Conservation (phyloP, 2,888 invertebrate genomes). For the Himalopsyche kuldschensis region DNA sequence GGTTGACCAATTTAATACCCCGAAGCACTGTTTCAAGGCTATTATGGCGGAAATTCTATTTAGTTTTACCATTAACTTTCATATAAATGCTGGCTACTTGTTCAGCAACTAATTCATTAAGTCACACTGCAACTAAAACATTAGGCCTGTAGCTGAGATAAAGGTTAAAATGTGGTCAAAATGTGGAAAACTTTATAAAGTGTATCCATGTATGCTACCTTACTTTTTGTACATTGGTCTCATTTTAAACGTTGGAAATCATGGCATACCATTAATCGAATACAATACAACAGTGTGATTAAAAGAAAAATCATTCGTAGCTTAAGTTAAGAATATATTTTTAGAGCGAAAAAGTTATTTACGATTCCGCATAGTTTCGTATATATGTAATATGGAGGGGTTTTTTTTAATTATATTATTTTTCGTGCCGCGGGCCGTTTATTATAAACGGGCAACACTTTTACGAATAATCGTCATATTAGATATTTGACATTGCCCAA, state of each 20-base stretch:
- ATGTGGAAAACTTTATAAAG: not conserved
- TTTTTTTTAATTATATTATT: too few species aligned
- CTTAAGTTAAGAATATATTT: too few species aligned
- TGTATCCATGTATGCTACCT: not conserved
- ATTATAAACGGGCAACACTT: too few species aligned
- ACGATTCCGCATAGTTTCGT: too few species aligned
- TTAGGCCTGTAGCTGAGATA: not conserved
- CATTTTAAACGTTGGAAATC: not conserved
- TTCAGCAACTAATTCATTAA: not conserved
- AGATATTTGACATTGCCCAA: too few species aligned
- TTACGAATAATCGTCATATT: too few species aligned
- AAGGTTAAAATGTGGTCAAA: not conserved
- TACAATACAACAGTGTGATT: too few species aligned
- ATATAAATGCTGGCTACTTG: not conserved
- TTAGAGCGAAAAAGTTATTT: too few species aligned
- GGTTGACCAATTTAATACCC: not conserved
- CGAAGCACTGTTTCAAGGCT: not conserved
- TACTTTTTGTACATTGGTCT: not conserved
- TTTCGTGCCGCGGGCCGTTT: too few species aligned
- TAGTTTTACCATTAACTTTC: not conserved
- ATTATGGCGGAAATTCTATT: not conserved
- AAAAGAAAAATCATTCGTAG: too few species aligned
- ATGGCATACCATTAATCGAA: not conserved
- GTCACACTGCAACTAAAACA: not conserved
- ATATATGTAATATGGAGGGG: too few species aligned